Base-by-base conservation (phyloP, 2,113 vertebrate species). In the Origma solitaria region DNA sequence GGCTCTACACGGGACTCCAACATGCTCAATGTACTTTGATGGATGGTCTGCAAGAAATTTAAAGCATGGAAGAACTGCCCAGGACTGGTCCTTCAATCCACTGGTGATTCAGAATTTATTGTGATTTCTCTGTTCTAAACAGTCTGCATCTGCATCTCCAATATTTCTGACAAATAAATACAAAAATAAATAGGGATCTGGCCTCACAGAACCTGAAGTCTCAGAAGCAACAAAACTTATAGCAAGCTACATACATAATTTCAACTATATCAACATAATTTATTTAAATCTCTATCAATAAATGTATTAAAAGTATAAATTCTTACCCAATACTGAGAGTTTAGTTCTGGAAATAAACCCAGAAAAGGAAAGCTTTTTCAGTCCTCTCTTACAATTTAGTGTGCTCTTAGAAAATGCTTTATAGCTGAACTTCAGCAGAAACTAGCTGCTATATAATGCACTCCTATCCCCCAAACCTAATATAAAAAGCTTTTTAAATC, bases 101-200 rank as follows among this genome's bases (percentile, higher is more conserved):
- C 80, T 82, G 78, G 65, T 37, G 69, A 77, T 61, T 86, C 88
- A 73, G 78, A 94, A 92, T 88, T 82, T 85, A 76, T 50, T 79
- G 70, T 44, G 88, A 81, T 71, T 93, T 86, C 73, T 95, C 85
- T 89, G 57, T 71, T 77, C 64, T 94, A 73, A 89, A 68, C 82
- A 80, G 65, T 65, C 86, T 78, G 86, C 31, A 66, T 86, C 90
- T 87, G 87, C 28, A 9, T 68, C 87, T 90, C 91, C 84, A 92
- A 90, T 90, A 90, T 70, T 94, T 95, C 88, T 90, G 95, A 95
- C 95, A 95, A 97, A 98, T 97, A 98, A 97, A 98, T 97, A 98
- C 80, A 97, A 97, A 97, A 97, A 98, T 98, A 98, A 98, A 97
- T 97, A 98, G 92, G 91, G 91, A 89, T 95, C 94, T 95, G 85